phyloP scores from a whole-genome alignment of 2,797 vertebrate species.

The Eulemur albifrons region DNA sequence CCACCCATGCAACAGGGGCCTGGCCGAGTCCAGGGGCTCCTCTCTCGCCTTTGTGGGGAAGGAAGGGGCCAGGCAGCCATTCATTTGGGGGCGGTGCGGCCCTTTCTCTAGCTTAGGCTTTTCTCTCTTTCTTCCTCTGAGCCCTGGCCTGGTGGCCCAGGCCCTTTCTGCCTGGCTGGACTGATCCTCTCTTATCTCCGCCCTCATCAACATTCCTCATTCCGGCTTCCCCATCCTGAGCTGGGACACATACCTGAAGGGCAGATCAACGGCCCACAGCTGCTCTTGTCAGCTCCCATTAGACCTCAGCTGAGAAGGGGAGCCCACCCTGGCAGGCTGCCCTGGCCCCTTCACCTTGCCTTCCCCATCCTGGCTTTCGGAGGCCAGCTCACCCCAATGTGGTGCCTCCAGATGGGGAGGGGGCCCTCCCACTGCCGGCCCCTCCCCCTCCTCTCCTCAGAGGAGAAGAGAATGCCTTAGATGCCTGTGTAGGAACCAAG shows the following conservation, averaged over 20 bases:
- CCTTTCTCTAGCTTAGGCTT: background rate
- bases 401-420: slow-evolving; percentile 30
- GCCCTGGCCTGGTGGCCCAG: slow-evolving; percentile 17
- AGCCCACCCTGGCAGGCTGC: slow-evolving; percentile 69
- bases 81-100: background rate
- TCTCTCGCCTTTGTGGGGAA: background rate
- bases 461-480: slow-evolving; percentile 36
- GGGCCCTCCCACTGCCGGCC: background rate
- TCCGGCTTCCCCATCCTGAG: slow-evolving; percentile 77
- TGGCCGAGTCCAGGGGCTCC: background rate
- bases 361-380: slow-evolving; percentile 50
- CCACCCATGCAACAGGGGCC: background rate
- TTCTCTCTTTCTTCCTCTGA: slow-evolving; percentile 6
- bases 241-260: slow-evolving; percentile 78
- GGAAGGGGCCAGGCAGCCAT: background rate
- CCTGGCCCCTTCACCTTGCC: slow-evolving; percentile 47
- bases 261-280: slow-evolving; percentile 82
- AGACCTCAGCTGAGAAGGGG: slow-evolving; percentile 64
- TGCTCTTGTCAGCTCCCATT: slow-evolving; percentile 82
- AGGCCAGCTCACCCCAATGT: background rate
- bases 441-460: background rate
- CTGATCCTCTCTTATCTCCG: slow-evolving; percentile 74
- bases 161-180: slow-evolving; percentile 60
- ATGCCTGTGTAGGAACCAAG: slow-evolving; percentile 23
- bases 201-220: slow-evolving; percentile 77